Conservation (phyloP, 2,797 vertebrate genomes). For the Peromyscus aztecus region DNA sequence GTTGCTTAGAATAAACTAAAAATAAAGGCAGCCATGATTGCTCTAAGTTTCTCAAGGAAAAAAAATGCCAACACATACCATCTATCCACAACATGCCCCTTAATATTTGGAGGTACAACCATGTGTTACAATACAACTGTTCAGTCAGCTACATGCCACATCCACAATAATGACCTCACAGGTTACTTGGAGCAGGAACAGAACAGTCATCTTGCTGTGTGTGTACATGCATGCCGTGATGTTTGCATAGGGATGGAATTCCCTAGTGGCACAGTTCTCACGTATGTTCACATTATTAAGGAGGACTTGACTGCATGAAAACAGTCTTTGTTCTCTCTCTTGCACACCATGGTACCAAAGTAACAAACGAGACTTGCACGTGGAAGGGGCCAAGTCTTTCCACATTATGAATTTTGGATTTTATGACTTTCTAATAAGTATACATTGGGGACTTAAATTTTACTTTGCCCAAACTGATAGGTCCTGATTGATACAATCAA, state of each 20-base stretch:
- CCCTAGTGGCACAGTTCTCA: not conserved
- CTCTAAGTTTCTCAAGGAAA: not conserved
- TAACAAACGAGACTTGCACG: not conserved
- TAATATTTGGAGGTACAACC: not conserved
- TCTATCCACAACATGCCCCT: not conserved
- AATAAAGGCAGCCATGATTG: not conserved
- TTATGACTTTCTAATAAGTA: not conserved
- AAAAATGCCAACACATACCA: not conserved
- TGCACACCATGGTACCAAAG: not conserved
- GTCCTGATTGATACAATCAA: not conserved
- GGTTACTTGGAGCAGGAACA: not conserved
- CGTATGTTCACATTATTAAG: not conserved
- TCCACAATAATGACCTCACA: not conserved
- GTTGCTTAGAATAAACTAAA: not conserved
- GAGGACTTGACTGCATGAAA: not conserved
- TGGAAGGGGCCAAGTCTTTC: not conserved
- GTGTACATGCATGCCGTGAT: not conserved
- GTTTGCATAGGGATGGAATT: not conserved
- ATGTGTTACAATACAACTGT: not conserved
- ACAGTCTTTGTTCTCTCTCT: not conserved
- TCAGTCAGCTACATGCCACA: not conserved
- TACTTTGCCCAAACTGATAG: not conserved
- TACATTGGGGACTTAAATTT: not conserved
- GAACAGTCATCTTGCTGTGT: not conserved
- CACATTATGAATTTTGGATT: not conserved